Base-by-base conservation (phyloP, 35 echinoderm and acorn worm species). In the Acanthaster planci region DNA sequence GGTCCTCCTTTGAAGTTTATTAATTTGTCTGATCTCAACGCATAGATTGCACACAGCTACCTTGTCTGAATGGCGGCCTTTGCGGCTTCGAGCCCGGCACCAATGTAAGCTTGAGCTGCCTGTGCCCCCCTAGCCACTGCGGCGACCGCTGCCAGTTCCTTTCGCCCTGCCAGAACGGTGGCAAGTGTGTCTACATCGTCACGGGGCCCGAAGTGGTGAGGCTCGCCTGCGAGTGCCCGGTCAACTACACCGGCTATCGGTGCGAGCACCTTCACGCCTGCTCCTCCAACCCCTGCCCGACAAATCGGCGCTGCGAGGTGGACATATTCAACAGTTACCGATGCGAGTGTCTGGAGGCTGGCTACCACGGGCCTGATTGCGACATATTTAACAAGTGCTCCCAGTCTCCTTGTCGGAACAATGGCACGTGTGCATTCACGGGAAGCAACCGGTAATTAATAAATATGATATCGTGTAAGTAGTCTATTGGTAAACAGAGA, bases 201-300 rank as follows among this genome's bases (percentile, higher is more conserved):
- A 77, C 21, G 14, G 36, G 23, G 35, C 38, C 40, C 37, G 44
- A 23, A 23, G 84, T 58, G 37, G 23, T 51, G 3, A 21, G 16
- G 23, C 76, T 68, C 37, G 30, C 15, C 39, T 86, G 84, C 18
- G 84, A 86, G 14, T 86, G 84, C 39, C 40, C 51, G 6, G 32
- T 51, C 15, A 76, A 76, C 52, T 86, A 51, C 75, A 50, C 68
- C 9, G 84, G 84, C 12, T 54, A 77, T 22, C 52, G 51, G 75
- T 86, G 84, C 75, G 51, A 54, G 50, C 31, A 86, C 44, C 34
- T 52, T 37, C 67, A 86, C 84, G 52, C 84, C 30, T 86, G 84
- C 76, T 23, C 75, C n/a, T 86, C 84, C 6, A 54, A 76, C 37
- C 84, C 84, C 14, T 86, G 84, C 44, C 84, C 84, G 10, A 26